A percentile compares a stretch with the other conserved stretches of the same genome.
Conservation (phyloP, 2,888 invertebrate species). For the Drosophila limbata region DNA sequence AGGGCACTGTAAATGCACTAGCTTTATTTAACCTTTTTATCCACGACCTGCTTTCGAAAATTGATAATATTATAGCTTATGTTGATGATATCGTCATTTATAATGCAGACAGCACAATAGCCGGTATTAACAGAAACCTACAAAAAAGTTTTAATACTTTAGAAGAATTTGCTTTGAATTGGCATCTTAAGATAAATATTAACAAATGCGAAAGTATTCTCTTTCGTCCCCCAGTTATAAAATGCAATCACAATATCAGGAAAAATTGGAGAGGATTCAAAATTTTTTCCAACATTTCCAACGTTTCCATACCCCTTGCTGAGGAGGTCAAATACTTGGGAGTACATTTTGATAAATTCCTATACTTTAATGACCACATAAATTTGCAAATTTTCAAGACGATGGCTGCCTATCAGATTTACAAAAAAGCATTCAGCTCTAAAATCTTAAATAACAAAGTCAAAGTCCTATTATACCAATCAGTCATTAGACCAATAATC, state of each 20-base stretch:
- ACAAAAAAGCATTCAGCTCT: neutral
- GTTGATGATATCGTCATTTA: neutral
- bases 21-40: conserved; percentile 3
- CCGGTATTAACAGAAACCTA: conserved; percentile 1
- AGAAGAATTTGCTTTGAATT: conserved; percentile 2
- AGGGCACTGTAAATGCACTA: conserved; percentile 46
- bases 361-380: neutral
- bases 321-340: conserved; percentile 2
- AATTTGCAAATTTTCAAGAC: neutral
- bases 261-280: neutral
- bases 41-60: neutral
- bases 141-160: neutral
- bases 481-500: too few relatives aligned
- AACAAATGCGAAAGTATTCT: neutral
- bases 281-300: neutral
- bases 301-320: neutral
- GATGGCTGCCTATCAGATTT: neutral
- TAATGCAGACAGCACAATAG: neutral
- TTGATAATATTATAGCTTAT: conserved; percentile 1
- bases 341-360: neutral
- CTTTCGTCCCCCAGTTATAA: neutral
- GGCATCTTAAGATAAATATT: neutral
- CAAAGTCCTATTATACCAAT: too few relatives aligned
- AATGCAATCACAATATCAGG: neutral
- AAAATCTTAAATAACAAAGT: too few relatives aligned